Conservation (phyloP, 2,888 invertebrate species). For the Thelaira solivaga region DNA sequence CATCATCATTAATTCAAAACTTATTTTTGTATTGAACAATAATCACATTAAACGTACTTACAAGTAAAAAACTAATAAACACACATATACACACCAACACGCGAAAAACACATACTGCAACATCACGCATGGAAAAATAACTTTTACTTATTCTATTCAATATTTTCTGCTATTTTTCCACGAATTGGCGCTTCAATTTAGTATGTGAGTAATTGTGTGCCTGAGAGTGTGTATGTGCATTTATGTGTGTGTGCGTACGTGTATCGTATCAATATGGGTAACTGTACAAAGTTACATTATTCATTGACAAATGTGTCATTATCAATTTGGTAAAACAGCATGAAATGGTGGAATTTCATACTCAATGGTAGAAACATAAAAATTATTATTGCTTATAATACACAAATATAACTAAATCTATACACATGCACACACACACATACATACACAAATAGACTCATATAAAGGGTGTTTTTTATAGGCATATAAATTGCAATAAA, state of each 20-base stretch:
- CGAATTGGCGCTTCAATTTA: neutral
- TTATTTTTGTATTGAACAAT: constrained; percentile 15
- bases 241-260: neutral
- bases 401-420: neutral
- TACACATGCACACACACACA: neutral
- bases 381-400: constrained; percentile 41
- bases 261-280: constrained; percentile 1
- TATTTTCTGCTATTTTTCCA: neutral
- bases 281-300: constrained; percentile 36
- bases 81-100: neutral
- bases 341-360: constrained; percentile 45
- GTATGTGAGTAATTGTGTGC: neutral
- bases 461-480: too few relatives aligned
- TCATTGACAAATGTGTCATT: constrained; percentile 56
- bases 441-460: neutral
- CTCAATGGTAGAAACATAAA: constrained; percentile 27
- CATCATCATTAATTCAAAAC: constrained; percentile 18
- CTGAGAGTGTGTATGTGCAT: neutral
- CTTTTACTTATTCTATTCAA: neutral
- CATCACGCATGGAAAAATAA: neutral
- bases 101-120: too few relatives aligned
- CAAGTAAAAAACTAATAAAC: neutral
- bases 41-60: constrained; percentile 15
- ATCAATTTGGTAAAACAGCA: constrained; percentile 48
- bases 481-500: too few relatives aligned